Base-by-base conservation (phyloP, 37 sponge, comb jelly and placozoan genomes). In the Eunapius fragilis region DNA sequence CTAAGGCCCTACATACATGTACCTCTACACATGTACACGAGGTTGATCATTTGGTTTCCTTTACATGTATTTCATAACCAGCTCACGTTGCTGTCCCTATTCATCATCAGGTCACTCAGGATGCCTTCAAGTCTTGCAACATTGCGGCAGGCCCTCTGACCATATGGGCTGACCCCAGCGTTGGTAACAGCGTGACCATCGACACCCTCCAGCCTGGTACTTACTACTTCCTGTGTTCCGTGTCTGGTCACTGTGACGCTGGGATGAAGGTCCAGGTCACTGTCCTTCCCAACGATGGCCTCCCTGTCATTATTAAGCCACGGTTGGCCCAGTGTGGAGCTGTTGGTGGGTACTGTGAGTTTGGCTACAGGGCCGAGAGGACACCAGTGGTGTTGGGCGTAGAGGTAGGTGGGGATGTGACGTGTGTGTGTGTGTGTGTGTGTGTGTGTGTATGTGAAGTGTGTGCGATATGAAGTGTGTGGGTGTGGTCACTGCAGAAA, bases 221-320 rank as follows among this genome's bases (percentile, higher is more conserved):
- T 33, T 91, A 94, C 89, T 94, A 91, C 84, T 94, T 85, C 84
- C 32, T 88, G 41, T 94, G 95, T 77, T 37, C 82, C 28, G 86
- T 94, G 14, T 75, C 92, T 74, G 95, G 95, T 0, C 95, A 94
- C 74, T 94, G 95, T 72, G 85, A 81, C 36, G 89, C 92, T 36
- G 95, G 93, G 30, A 96, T 96, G 96, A 96, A 96, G 81, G 70
- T 96, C 14, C 35, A 70, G 58, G 36, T 82, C 11, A 85, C 47
- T 33, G 85, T 89, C 19, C 67, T 89, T 10, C 75, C 85, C 32
- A 75, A 67, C 10, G 48, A 69, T 49, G 58, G 58, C 0, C 67
- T 67, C 2, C 83, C 85, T 0, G 35, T 41, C 38, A 12, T 88
- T 4, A 9, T 19, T 23, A 76, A 49, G 2, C 84, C 84, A 6